These are phyloP conservation scores for Lysandra bellargus DNA, from an alignment of 2,888 invertebrate species.

Conservation along the genomic window DNA sequence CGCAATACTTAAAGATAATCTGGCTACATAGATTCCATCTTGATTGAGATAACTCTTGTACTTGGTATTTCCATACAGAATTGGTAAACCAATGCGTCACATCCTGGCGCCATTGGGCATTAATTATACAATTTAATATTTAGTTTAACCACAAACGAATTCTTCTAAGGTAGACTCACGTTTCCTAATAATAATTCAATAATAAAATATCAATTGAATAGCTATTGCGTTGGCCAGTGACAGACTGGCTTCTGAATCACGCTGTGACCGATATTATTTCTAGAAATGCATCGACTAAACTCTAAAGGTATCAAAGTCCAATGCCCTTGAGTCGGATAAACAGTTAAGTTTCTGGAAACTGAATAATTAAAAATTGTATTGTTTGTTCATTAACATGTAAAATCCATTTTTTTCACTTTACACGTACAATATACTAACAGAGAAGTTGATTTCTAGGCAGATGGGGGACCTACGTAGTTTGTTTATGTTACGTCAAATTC, in stretches of 20 bases:
- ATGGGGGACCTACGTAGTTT: too few relatives aligned
- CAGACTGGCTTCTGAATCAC: background rate
- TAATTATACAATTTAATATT: background rate
- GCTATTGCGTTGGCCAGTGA: background rate
- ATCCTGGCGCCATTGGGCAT: background rate
- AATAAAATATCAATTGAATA: background rate
- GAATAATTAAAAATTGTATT: too few relatives aligned
- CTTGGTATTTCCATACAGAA: background rate
- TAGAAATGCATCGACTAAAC: background rate
- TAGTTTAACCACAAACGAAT: background rate
- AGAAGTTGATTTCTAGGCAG: too few relatives aligned
- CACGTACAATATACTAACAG: too few relatives aligned
- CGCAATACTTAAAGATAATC: background rate
- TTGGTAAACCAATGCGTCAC: background rate
- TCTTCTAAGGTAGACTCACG: background rate
- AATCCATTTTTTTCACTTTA: too few relatives aligned
- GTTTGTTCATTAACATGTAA: too few relatives aligned
- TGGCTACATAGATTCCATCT: background rate
- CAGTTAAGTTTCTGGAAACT: background rate
- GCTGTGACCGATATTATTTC: background rate
- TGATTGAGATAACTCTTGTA: background rate
- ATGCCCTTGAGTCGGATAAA: background rate
- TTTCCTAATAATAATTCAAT: constrained; percentile 1
- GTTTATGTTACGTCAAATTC: too few relatives aligned
- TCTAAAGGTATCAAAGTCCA: background rate